A percentile compares a stretch with the other conserved stretches of the same genome.
Conservation (phyloP, 2,113 vertebrate genomes). For the Mugil cephalus region DNA sequence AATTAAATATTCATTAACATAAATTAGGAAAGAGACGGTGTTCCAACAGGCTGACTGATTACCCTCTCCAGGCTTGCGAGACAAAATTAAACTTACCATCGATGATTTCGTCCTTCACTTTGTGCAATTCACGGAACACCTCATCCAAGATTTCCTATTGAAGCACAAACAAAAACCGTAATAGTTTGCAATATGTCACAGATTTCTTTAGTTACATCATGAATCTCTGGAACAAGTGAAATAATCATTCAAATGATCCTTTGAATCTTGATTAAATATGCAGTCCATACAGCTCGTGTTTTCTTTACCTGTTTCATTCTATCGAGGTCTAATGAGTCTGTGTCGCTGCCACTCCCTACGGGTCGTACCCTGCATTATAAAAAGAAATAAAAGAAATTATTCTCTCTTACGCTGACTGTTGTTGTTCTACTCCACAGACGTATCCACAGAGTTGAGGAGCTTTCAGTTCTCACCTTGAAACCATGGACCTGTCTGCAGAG, state of each 20-base stretch:
- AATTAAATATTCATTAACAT: slow-evolving; percentile 25
- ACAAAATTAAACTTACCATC: slow-evolving; percentile 87
- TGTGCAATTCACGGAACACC: slow-evolving; percentile 97
- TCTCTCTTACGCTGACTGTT: slow-evolving; percentile 11
- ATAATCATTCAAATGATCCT: neutral
- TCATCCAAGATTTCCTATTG: slow-evolving; percentile 97
- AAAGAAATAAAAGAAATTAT: neutral
- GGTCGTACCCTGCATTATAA: slow-evolving; percentile 88
- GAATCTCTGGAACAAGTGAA: neutral
- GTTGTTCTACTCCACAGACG: neutral
- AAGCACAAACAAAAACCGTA: slow-evolving; percentile 5
- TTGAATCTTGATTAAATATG: neutral
- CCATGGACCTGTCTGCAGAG: slow-evolving; percentile 94
- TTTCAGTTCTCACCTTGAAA: slow-evolving; percentile 89
- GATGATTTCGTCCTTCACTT: slow-evolving; percentile 99
- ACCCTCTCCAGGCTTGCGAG: neutral
- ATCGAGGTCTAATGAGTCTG: slow-evolving; percentile 95
- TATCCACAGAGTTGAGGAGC: neutral
- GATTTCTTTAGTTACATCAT: neutral
- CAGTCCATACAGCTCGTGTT: neutral
- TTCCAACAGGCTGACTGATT: slow-evolving; percentile 8
- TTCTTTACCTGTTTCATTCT: slow-evolving; percentile 96
- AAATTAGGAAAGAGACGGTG: neutral
- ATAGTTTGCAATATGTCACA: neutral
- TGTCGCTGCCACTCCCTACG: slow-evolving; percentile 88